Conservation (phyloP, 2,797 vertebrate genomes). For the Apodemus agrarius region DNA sequence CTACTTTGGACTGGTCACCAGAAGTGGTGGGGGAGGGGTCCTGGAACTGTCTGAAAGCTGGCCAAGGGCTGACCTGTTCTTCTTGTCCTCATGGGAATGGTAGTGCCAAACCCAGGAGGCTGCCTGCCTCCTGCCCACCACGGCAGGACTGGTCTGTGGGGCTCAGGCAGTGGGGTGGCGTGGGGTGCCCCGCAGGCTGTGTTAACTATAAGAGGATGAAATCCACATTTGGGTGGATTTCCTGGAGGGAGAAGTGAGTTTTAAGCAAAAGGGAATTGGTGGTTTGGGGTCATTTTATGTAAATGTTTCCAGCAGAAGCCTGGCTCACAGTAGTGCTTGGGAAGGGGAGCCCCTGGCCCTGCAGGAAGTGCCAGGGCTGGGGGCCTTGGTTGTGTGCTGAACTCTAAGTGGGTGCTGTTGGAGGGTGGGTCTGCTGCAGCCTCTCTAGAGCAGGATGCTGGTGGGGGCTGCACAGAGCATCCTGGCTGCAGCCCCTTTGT, state of each 20-base stretch:
- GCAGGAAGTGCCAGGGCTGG: neutral
- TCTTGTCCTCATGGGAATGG: neutral
- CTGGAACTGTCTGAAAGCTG: neutral
- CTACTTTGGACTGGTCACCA: neutral
- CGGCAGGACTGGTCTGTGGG: neutral
- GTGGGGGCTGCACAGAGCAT: neutral
- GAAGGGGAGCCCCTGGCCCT: neutral
- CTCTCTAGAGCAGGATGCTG: neutral
- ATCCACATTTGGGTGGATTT: constrained; percentile 15
- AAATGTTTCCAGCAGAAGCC: neutral
- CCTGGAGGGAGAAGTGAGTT: neutral
- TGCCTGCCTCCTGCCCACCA: neutral
- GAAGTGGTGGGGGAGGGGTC: neutral
- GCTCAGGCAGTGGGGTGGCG: neutral
- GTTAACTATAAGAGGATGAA: neutral
- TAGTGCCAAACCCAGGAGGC: neutral
- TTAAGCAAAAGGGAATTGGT: neutral
- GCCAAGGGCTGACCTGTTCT: neutral
- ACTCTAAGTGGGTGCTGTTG: neutral
- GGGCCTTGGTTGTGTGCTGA: neutral
- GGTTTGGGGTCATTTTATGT: neutral
- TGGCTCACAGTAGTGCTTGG: neutral
- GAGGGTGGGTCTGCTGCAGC: neutral
- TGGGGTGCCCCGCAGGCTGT: neutral
- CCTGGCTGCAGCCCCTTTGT: neutral